Evolutionary conservation across 2,797 vertebrate genomes (phyloP).

Genomic region (Acridotheres tristis): DNA sequence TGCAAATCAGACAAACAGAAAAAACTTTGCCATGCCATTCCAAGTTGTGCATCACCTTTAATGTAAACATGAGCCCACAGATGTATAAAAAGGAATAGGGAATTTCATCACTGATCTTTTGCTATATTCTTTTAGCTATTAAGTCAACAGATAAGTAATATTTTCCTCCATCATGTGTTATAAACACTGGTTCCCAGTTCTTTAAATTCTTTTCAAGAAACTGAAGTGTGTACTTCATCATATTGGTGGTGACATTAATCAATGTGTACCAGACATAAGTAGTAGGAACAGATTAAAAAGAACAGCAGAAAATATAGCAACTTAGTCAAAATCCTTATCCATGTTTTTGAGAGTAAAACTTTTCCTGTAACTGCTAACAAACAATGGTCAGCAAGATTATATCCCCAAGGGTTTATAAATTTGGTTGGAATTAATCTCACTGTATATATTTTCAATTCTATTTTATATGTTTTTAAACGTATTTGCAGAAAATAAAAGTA

Average conservation of each 20-base stretch:
- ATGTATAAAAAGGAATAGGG: background rate
- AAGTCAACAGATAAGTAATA: background rate
- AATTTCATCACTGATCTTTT: background rate
- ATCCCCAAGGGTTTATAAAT: background rate
- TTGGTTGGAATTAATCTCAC: background rate
- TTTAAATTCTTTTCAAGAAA: background rate
- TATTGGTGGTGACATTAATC: background rate
- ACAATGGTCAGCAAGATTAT: background rate
- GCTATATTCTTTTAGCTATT: background rate
- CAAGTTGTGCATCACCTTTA: background rate
- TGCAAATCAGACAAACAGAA: background rate
- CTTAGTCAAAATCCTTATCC: background rate
- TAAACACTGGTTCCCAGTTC: background rate
- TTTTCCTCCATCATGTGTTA: background rate
- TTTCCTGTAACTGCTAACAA: background rate
- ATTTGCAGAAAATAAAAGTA: constrained; percentile 44
- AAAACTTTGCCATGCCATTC: background rate
- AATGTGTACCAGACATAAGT: background rate
- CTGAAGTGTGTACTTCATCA: background rate
- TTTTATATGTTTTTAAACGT: background rate
- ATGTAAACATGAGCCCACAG: background rate
- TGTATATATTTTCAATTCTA: background rate
- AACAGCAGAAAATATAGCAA: background rate
- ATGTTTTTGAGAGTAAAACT: background rate
- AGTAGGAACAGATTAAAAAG: background rate